Conservation (phyloP, 1,140 invertebrate genomes). For the Leptinotarsa lineolata region DNA sequence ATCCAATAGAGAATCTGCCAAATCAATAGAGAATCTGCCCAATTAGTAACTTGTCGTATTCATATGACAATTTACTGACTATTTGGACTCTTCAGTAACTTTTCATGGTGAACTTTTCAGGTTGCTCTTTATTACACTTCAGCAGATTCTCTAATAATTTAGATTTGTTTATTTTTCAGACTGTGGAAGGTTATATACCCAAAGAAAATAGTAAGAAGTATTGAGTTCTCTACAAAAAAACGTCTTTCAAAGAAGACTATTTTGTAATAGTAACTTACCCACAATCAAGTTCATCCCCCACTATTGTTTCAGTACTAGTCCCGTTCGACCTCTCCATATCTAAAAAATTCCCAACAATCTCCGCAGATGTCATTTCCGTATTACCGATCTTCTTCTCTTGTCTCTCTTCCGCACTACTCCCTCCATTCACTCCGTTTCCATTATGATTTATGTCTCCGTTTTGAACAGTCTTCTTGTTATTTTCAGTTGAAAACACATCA, state of each 20-base stretch:
- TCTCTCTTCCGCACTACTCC: slow-evolving; percentile 21
- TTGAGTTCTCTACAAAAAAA: too few species aligned
- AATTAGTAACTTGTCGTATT: too few species aligned
- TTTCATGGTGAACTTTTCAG: too few species aligned
- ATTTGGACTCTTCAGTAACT: too few species aligned
- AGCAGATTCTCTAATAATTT: too few species aligned
- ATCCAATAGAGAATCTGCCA: too few species aligned
- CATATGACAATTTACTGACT: too few species aligned
- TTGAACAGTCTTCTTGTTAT: slow-evolving; percentile 21
- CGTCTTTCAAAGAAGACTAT: too few species aligned
- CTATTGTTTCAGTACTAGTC: slow-evolving; percentile 59
- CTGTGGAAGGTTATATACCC: too few species aligned
- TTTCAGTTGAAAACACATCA: slow-evolving; percentile 22
- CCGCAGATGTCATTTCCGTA: slow-evolving; percentile 6
- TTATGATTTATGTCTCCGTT: slow-evolving; percentile 26
- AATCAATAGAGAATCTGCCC: background rate
- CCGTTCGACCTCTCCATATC: slow-evolving; percentile 49
- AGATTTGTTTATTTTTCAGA: too few species aligned
- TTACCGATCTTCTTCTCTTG: slow-evolving; percentile 10
- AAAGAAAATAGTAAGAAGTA: too few species aligned
- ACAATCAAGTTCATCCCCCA: slow-evolving; percentile 47
- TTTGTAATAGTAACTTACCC: slow-evolving; percentile 36
- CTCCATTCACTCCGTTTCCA: slow-evolving; percentile 15
- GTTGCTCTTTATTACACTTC: too few species aligned
- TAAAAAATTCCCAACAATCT: slow-evolving; percentile 25